Percentiles rank a stretch among this genome's conserved stretches.
Evolutionary conservation across 2,888 invertebrate species (phyloP).

Genomic region (Agapetus fuscipes): DNA sequence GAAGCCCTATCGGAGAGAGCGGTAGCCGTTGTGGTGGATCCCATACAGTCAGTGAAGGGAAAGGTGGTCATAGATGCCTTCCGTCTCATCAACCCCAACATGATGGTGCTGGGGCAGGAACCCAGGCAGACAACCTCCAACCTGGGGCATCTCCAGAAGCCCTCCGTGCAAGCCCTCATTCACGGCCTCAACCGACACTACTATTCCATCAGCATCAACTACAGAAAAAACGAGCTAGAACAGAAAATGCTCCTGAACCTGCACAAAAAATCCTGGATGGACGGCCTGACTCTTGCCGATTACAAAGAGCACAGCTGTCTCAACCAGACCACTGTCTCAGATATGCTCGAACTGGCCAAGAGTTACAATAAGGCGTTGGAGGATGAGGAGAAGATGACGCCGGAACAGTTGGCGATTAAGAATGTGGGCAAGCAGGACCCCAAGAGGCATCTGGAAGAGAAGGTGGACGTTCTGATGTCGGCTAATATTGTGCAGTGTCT

Average conservation of each 20-base stretch:
- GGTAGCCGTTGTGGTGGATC: slow-evolving; percentile 98
- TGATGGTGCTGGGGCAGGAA: slow-evolving; percentile 98
- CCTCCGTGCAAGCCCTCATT: slow-evolving; percentile 97
- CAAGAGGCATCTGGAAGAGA: slow-evolving; percentile 97
- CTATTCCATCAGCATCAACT: slow-evolving; percentile 99
- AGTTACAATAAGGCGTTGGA: slow-evolving; percentile 97
- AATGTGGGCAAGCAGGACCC: slow-evolving; percentile 99
- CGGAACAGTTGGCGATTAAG: slow-evolving; percentile 97
- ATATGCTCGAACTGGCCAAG: slow-evolving; percentile 95
- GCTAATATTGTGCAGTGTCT: slow-evolving; percentile 96
- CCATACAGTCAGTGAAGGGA: slow-evolving; percentile 98
- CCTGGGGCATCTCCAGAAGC: slow-evolving; percentile 96
- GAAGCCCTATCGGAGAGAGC: slow-evolving; percentile 97
- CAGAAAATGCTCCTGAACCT: slow-evolving; percentile 98
- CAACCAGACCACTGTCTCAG: slow-evolving; percentile 89
- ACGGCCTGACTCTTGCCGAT: slow-evolving; percentile 82
- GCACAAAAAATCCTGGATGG: slow-evolving; percentile 99
- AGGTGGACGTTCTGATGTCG: slow-evolving; percentile 93
- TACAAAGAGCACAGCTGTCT: slow-evolving; percentile 88
- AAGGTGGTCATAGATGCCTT: slow-evolving; percentile 99
- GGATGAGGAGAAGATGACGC: slow-evolving; percentile 99
- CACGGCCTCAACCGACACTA: slow-evolving; percentile 98
- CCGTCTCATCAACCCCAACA: slow-evolving; percentile 96
- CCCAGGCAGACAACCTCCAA: slow-evolving; percentile 98
- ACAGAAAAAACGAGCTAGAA: slow-evolving; percentile 96